Conservation (phyloP, 2,113 vertebrate species). For the Emydura subglobosa region DNA sequence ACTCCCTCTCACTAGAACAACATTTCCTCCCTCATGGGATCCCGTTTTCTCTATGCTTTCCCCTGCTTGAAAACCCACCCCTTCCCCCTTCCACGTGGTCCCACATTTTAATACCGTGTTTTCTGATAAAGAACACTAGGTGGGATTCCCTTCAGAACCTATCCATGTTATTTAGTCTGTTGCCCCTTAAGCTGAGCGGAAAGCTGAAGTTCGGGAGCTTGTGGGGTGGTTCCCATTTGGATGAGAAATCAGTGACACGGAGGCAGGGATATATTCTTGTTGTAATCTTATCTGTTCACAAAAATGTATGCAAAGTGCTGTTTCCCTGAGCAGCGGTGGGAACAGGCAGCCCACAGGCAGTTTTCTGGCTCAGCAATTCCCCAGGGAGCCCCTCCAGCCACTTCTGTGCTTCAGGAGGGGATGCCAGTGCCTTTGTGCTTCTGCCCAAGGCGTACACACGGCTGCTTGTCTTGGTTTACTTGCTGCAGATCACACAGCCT, state of each 20-base stretch:
- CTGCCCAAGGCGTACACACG: neutral
- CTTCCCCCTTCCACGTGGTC: rapidly evolving
- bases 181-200: neutral
- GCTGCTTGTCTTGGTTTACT: neutral
- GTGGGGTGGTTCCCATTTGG: neutral
- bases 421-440: neutral
- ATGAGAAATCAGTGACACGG: neutral
- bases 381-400: neutral
- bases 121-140: neutral
- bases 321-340: neutral
- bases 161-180: neutral
- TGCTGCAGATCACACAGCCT: neutral
- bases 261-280: neutral
- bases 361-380: neutral
- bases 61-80: neutral
- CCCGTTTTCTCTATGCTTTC: neutral
- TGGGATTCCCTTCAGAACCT: neutral
- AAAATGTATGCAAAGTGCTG: neutral
- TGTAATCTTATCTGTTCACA: neutral
- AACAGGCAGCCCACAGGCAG: neutral
- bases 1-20: neutral
- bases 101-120: neutral
- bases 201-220: neutral
- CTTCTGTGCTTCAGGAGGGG: neutral
- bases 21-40: neutral